Percentiles rank a stretch among this genome's conserved stretches.
These are phyloP conservation scores for Oryzias woworae DNA, from an alignment of 2,113 vertebrate genomes.

Conservation along the genomic window DNA sequence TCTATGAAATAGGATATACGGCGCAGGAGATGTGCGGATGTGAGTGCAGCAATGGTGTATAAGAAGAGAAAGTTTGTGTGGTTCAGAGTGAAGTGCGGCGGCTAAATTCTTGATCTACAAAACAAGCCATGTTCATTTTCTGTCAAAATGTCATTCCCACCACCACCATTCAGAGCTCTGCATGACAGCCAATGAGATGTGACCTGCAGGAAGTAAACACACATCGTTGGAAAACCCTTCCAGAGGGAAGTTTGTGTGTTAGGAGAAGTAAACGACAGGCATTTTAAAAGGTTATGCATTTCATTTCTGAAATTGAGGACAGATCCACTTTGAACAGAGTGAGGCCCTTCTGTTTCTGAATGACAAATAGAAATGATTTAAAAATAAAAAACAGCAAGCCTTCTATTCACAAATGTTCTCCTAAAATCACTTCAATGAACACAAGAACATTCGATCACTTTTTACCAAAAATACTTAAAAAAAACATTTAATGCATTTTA, in stretches of 20 bases:
- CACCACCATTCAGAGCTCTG: neutral
- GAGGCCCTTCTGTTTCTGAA: conserved; percentile 24
- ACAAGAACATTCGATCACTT: too few species aligned
- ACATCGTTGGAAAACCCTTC: conserved; percentile 4
- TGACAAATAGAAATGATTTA: conserved; percentile 7
- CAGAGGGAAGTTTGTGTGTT: neutral
- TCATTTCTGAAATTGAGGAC: conserved; percentile 17
- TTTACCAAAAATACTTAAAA: too few species aligned
- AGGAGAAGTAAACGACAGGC: conserved; percentile 13
- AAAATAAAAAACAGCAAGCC: neutral
- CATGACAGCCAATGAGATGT: conserved; percentile 18
- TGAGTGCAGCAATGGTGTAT: neutral
- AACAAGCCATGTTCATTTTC: conserved; percentile 12
- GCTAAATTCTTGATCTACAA: conserved; percentile 7
- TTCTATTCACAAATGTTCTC: neutral
- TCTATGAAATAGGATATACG: neutral
- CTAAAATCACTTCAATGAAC: too few species aligned
- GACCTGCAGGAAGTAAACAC: conserved; percentile 11
- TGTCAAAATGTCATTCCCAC: conserved; percentile 4
- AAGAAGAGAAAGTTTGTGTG: neutral
- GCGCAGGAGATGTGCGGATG: neutral
- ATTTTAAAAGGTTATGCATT: conserved; percentile 32
- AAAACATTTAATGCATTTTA: too few species aligned
- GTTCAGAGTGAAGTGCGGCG: neutral
- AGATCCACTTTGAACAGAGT: conserved; percentile 12